Conservation (phyloP, 2,797 vertebrate genomes). For the Octomys mimax region DNA sequence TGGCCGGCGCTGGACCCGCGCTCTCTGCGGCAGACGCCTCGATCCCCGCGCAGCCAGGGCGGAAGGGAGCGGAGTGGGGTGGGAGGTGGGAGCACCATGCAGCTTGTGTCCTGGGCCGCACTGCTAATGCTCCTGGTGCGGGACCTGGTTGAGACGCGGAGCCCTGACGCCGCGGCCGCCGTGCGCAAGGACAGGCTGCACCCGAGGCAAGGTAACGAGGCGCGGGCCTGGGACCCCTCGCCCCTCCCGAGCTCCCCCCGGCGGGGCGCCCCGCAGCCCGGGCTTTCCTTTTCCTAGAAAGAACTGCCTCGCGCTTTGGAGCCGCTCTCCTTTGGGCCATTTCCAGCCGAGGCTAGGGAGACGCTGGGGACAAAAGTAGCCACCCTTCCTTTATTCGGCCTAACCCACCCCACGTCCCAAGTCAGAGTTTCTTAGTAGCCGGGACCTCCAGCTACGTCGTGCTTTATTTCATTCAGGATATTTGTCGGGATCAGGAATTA, state of each 20-base stretch:
- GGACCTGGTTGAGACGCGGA: conserved; percentile 90
- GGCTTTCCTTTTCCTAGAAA: conserved; percentile 82
- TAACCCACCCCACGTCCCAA: neutral
- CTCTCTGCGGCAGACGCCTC: conserved; percentile 69
- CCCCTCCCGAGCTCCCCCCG: neutral
- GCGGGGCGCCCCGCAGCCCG: conserved; percentile 8
- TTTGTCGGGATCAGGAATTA: conserved; percentile 28
- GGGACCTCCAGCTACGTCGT: neutral
- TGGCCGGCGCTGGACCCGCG: conserved; percentile 75
- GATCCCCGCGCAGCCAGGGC: conserved; percentile 75
- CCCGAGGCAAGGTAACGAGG: conserved; percentile 93
- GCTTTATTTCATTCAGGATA: conserved; percentile 42
- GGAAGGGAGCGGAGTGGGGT: conserved; percentile 70
- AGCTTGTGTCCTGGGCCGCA: conserved; percentile 95
- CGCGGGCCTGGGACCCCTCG: neutral
- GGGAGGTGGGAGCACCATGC: conserved; percentile 92
- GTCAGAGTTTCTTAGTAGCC: conserved; percentile 40
- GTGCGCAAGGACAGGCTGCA: conserved; percentile 91
- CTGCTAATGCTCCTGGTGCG: conserved; percentile 91
- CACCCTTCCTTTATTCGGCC: neutral
- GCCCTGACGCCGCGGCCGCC: conserved; percentile 84
- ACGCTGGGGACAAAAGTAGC: neutral
- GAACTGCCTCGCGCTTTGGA: conserved; percentile 67
- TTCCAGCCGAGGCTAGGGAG: conserved; percentile 37
- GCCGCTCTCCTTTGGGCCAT: conserved; percentile 62